phyloP scores from a whole-genome alignment of 2,888 invertebrate species.

The Melieria picta region DNA sequence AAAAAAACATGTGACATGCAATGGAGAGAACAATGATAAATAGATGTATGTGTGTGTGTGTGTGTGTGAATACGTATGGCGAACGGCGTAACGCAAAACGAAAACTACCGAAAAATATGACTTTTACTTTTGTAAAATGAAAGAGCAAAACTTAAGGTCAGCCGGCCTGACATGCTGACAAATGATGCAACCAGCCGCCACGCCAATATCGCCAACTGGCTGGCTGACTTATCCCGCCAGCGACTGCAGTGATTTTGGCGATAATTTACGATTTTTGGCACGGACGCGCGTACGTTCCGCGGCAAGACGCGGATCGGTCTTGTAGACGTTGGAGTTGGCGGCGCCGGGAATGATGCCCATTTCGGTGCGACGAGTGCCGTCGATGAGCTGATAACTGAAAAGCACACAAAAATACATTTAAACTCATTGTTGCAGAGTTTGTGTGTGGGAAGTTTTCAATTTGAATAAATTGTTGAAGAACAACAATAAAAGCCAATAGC shows the following conservation, averaged over 20 bases:
- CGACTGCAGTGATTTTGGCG: conserved; percentile 54
- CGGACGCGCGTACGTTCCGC: conserved; percentile 8
- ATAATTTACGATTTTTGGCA: conserved; percentile 56
- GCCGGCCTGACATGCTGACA: not conserved
- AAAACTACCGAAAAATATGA: not conserved
- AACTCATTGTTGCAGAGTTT: not conserved
- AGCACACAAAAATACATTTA: conserved; percentile 1
- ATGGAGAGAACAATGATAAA: not conserved
- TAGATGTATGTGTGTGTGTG: too few relatives aligned
- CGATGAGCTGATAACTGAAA: conserved; percentile 50
- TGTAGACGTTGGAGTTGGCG: conserved; percentile 12
- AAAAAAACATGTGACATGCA: not conserved
- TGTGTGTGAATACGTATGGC: too few relatives aligned
- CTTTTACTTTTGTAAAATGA: not conserved
- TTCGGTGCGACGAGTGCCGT: conserved; percentile 54
- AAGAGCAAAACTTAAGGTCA: conserved; percentile 12
- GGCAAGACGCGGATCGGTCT: conserved; percentile 9
- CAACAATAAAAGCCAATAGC: too few relatives aligned
- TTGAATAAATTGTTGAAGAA: not conserved
- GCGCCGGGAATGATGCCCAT: conserved; percentile 47
- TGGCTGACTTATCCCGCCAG: conserved; percentile 51
- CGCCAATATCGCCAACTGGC: not conserved
- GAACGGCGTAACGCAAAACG: not conserved
- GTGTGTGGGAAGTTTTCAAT: not conserved
- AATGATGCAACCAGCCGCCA: conserved; percentile 50